A percentile compares a stretch with the other conserved stretches of the same genome.
Evolutionary conservation across 2,113 vertebrate species (phyloP).

Genomic region (Upupa epops): DNA sequence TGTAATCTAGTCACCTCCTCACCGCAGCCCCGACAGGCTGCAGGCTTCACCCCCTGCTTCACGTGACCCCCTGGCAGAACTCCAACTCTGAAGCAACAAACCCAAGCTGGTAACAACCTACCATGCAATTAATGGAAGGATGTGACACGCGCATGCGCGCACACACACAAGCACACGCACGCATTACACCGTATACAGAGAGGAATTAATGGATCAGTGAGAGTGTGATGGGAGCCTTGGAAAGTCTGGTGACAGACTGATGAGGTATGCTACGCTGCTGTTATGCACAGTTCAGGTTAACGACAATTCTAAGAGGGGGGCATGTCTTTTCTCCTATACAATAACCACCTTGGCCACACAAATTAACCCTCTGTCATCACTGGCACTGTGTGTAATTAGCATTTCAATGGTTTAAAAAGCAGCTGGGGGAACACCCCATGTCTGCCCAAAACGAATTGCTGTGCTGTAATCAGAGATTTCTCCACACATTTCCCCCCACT

Average conservation of each 20-base stretch:
- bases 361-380: slow-evolving; percentile 22
- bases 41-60: neutral
- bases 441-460: slow-evolving; percentile 54
- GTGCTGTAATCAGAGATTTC: slow-evolving; percentile 21
- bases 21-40: slow-evolving; percentile 11
- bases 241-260: slow-evolving; percentile 38
- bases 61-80: slow-evolving; percentile 1
- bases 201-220: slow-evolving; percentile 66
- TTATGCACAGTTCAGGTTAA: slow-evolving; percentile 29
- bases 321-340: neutral
- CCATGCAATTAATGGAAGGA: slow-evolving; percentile 54
- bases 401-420: slow-evolving; percentile 48
- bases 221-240: slow-evolving; percentile 49
- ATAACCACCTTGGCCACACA: neutral
- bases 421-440: slow-evolving; percentile 58
- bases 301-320: slow-evolving; percentile 3
- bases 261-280: slow-evolving; percentile 14
- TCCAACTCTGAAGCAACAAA: slow-evolving; percentile 37
- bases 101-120: slow-evolving; percentile 54
- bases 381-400: slow-evolving; percentile 47
- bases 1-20: neutral
- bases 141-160: slow-evolving; percentile 57
- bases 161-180: slow-evolving; percentile 28
- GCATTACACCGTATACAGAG: slow-evolving; percentile 58
- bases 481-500: slow-evolving; percentile 25